Conservation (phyloP, 2,888 invertebrate genomes). For the Limenitis camilla region DNA sequence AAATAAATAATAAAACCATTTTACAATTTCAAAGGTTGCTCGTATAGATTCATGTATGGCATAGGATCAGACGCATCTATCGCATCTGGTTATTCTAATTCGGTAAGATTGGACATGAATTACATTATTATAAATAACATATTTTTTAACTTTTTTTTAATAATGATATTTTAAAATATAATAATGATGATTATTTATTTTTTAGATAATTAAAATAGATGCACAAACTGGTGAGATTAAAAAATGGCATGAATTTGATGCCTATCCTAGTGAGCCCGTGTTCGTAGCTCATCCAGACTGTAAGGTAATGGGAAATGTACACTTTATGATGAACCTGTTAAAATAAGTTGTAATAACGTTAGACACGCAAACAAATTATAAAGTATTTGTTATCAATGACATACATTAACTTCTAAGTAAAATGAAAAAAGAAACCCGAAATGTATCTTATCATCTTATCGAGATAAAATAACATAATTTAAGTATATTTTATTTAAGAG, state of each 20-base stretch:
- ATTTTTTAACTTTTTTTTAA: no score
- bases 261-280: conserved; percentile 89
- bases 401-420: no score
- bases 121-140: not conserved
- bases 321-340: no score
- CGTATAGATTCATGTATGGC: not conserved
- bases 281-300: conserved; percentile 81
- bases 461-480: no score
- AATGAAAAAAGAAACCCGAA: no score
- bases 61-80: not conserved
- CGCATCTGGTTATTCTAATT: not conserved
- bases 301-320: conserved; percentile 34
- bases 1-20: not conserved
- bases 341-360: no score
- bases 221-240: not conserved
- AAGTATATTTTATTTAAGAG: no score
- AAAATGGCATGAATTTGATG: conserved; percentile 71
- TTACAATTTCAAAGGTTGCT: not conserved
- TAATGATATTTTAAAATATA: no score
- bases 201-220: conserved; percentile 1
- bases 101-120: not conserved
- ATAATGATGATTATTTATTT: not conserved
- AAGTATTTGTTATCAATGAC: no score
- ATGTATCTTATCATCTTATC: no score
- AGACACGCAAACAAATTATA: no score